Evolutionary conservation across 2,113 vertebrate genomes (phyloP).

Genomic region (Xenopus laevis): DNA sequence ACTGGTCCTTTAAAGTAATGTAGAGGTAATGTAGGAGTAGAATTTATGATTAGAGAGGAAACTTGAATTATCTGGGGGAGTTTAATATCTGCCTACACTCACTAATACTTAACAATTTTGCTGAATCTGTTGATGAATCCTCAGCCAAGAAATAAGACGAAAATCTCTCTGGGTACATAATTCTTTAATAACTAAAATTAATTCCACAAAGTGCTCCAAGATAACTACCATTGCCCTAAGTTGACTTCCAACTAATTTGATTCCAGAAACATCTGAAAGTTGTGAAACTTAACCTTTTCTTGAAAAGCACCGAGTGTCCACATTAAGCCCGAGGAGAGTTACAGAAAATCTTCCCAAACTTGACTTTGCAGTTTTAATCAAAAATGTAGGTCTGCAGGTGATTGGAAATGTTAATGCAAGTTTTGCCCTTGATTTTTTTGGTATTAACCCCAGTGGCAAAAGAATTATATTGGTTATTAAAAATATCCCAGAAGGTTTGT

Average conservation of each 20-base stretch:
- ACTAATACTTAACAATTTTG: no score
- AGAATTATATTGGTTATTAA: constrained; percentile 33
- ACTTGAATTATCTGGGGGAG: no score
- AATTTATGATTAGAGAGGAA: no score
- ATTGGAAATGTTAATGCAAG: constrained; percentile 41
- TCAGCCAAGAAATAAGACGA: no score
- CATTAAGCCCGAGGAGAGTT: neutral
- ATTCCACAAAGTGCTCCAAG: neutral
- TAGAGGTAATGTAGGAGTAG: no score
- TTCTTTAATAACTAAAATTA: neutral
- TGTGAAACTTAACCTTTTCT: constrained; percentile 3
- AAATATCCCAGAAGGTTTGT: constrained; percentile 20
- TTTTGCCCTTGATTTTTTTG: constrained; percentile 35
- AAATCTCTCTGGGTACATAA: neutral
- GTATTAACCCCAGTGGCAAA: constrained; percentile 38
- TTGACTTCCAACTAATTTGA: neutral
- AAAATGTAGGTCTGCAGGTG: neutral
- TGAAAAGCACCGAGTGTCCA: neutral
- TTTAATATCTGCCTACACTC: no score
- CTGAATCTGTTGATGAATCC: no score
- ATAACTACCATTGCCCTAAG: neutral
- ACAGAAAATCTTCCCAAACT: neutral
- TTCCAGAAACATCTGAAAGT: constrained; percentile 7
- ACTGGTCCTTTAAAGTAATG: no score
- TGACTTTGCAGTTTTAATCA: constrained; percentile 8